Evolutionary conservation across 92 coral and sea anemone genomes (phyloP).

Genomic region (Pocillopora meandrina): DNA sequence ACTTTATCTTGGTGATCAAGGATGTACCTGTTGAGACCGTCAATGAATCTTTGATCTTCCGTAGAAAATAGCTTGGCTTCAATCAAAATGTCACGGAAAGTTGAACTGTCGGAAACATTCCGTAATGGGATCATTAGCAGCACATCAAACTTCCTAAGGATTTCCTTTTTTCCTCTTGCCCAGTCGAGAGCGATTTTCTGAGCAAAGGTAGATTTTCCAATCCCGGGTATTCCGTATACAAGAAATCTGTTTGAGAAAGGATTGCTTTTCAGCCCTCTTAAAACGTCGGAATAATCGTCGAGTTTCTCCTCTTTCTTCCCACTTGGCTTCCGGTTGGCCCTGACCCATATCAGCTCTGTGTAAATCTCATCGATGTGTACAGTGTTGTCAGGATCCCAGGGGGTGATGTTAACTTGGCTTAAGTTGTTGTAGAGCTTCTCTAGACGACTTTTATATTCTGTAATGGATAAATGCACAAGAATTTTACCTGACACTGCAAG

Average conservation of each 20-base stretch:
- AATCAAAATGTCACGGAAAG: not conserved
- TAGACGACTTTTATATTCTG: not conserved
- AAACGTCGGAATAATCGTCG: slow-evolving; percentile 7
- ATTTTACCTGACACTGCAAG: not conserved
- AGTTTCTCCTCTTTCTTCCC: not conserved
- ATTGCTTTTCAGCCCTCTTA: not conserved
- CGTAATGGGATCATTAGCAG: slow-evolving; percentile 17
- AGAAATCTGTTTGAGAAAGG: slow-evolving; percentile 4
- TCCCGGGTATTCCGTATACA: slow-evolving; percentile 25
- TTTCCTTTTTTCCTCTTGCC: slow-evolving; percentile 15
- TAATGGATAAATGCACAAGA: not conserved
- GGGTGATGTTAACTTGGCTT: slow-evolving; percentile 5
- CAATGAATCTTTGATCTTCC: slow-evolving; percentile 3
- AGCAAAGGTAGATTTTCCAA: slow-evolving; percentile 15
- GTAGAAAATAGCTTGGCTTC: slow-evolving; percentile 7
- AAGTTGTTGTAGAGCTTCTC: not conserved
- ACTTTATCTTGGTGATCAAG: slow-evolving; percentile 9
- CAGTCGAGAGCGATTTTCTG: slow-evolving; percentile 34
- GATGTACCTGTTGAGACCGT: not conserved
- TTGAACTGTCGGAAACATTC: not conserved
- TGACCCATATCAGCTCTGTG: not conserved
- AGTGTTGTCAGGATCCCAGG: slow-evolving; percentile 13
- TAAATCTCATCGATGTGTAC: slow-evolving; percentile 10
- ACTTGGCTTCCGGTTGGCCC: not conserved
- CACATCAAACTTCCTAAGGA: slow-evolving; percentile 23